These are phyloP conservation scores for Uromys caudimaculatus DNA, from an alignment of 2,797 vertebrate species.

Conservation along the genomic window DNA sequence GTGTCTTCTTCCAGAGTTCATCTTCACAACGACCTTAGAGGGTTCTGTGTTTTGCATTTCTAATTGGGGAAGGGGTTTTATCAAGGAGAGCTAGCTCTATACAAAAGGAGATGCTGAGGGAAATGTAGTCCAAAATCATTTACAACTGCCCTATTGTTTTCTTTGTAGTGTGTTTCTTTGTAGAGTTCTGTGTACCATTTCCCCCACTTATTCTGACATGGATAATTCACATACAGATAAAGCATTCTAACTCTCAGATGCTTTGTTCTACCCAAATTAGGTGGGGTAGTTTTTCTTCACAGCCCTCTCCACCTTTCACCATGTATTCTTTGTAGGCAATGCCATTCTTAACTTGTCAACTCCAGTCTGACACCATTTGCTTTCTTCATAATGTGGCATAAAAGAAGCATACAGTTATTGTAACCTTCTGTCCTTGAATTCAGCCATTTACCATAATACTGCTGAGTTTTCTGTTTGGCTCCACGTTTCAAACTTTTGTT, in stretches of 20 bases:
- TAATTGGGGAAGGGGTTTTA: neutral
- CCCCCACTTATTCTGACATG: neutral
- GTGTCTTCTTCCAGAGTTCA: slow-evolving; percentile 32
- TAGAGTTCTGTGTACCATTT: neutral
- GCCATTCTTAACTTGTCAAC: neutral
- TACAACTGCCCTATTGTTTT: neutral
- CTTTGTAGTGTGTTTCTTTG: neutral
- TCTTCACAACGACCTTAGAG: slow-evolving; percentile 3
- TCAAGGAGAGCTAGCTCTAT: slow-evolving; percentile 1
- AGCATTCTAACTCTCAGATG: neutral
- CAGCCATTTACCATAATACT: neutral
- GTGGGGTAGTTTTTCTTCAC: neutral
- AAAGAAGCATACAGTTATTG: neutral
- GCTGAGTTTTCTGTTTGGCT: neutral
- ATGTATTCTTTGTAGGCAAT: neutral
- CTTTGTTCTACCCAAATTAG: neutral
- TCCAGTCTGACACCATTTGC: neutral
- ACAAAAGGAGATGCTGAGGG: neutral
- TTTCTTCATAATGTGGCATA: neutral
- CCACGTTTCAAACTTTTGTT: neutral
- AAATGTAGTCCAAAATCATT: slow-evolving; percentile 29
- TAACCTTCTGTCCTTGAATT: neutral
- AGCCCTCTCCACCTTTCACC: neutral
- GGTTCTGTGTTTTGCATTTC: slow-evolving; percentile 50
- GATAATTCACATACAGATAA: neutral